Evolutionary conservation across 2,888 invertebrate genomes (phyloP).

Genomic region (Agrilus cyanescens): DNA sequence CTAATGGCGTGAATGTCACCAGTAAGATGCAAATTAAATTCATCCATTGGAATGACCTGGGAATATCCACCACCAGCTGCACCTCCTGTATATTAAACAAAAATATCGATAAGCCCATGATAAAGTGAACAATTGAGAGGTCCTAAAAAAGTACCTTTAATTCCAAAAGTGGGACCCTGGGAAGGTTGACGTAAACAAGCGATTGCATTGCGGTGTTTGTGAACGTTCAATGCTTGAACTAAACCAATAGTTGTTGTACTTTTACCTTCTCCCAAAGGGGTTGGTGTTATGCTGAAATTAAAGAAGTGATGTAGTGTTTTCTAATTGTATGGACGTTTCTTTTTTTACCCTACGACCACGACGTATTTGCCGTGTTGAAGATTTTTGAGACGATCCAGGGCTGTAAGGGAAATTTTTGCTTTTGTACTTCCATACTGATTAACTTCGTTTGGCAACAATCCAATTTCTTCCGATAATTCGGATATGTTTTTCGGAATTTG

Average conservation of each 20-base stretch:
- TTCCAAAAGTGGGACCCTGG: constrained; percentile 98
- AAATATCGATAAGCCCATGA: neutral
- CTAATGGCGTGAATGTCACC: constrained; percentile 99
- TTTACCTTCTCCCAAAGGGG: constrained; percentile 98
- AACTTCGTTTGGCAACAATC: constrained; percentile 66
- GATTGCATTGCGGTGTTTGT: constrained; percentile 74
- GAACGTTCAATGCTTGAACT: constrained; percentile 82
- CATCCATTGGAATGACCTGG: constrained; percentile 97
- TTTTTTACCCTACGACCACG: constrained; percentile 76
- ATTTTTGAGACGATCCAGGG: constrained; percentile 60
- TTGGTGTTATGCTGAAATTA: constrained; percentile 78
- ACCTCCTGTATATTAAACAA: constrained; percentile 47
- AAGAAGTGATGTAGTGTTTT: too few relatives aligned
- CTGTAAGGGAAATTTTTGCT: constrained; percentile 80
- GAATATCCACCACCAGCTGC: constrained; percentile 98
- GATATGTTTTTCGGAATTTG: constrained; percentile 79
- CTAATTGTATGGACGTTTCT: neutral
- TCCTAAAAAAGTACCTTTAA: constrained; percentile 50
- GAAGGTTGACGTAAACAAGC: constrained; percentile 95
- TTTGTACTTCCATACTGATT: constrained; percentile 88
- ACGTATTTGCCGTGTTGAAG: constrained; percentile 79
- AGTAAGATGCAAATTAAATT: constrained; percentile 95
- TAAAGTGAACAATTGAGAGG: neutral
- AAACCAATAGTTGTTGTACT: constrained; percentile 91
- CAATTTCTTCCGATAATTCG: constrained; percentile 71